Percentiles rank a stretch among this genome's conserved stretches.
Evolutionary conservation across 2,888 invertebrate genomes (phyloP).

Genomic region (Clusia tigrina): DNA sequence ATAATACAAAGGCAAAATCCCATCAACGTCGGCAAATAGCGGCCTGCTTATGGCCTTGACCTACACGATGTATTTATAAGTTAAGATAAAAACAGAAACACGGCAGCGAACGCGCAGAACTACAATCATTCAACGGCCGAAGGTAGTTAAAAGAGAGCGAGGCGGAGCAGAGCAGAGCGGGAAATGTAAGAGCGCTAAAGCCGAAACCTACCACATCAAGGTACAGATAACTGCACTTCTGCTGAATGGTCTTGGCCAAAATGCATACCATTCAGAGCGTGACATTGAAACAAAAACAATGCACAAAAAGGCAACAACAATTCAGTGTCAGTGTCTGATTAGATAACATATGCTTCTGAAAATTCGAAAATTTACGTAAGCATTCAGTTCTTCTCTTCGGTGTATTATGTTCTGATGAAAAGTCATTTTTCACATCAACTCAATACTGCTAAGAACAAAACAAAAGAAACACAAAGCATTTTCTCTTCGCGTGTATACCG

Average conservation of each 20-base stretch:
- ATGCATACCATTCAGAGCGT: neutral
- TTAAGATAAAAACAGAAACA: neutral
- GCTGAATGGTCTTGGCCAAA: neutral
- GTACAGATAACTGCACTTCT: neutral
- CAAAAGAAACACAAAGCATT: too few species aligned
- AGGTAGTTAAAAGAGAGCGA: neutral
- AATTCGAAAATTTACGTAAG: slow-evolving; percentile 14
- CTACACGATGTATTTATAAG: slow-evolving; percentile 26
- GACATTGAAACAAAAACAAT: neutral
- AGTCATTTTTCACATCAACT: too few species aligned
- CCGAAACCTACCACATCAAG: neutral
- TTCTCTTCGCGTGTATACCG: too few species aligned
- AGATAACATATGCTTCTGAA: slow-evolving; percentile 43
- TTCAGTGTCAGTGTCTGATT: slow-evolving; percentile 38
- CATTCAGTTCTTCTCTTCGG: neutral
- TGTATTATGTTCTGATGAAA: neutral
- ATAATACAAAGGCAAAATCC: too few species aligned
- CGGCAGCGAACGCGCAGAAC: neutral
- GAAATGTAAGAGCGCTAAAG: neutral
- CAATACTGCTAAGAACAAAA: too few species aligned
- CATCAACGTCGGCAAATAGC: too few species aligned
- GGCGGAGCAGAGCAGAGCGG: neutral
- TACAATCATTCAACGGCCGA: neutral
- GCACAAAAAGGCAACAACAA: neutral
- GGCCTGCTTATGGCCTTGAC: slow-evolving; percentile 36